Percentiles rank a stretch among this genome's conserved stretches.
phyloP scores from a whole-genome alignment of 2,888 invertebrate species.

The Pterostichus madidus region DNA sequence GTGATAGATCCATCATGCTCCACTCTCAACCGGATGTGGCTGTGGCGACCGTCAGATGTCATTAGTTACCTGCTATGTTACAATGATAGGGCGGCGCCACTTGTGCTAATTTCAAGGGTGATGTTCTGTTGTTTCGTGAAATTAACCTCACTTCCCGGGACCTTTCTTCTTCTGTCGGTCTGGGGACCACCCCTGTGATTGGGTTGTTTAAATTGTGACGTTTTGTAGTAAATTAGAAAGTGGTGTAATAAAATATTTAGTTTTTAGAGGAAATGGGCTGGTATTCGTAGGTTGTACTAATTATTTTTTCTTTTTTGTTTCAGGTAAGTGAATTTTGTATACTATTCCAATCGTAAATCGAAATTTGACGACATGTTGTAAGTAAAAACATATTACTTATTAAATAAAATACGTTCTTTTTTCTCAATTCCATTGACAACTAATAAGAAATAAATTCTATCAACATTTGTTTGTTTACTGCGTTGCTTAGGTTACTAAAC shows the following conservation, averaged over 20 bases:
- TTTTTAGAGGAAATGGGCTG: background rate
- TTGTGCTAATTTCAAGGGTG: slow-evolving; percentile 73
- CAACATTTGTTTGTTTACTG: no score
- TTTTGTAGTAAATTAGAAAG: slow-evolving; percentile 36
- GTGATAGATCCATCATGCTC: slow-evolving; percentile 72
- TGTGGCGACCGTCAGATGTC: slow-evolving; percentile 72
- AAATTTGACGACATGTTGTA: background rate
- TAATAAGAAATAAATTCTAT: no score
- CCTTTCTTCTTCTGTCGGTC: slow-evolving; percentile 31
- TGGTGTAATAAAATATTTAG: background rate
- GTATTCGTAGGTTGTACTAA: slow-evolving; percentile 27
- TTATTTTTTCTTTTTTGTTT: slow-evolving; percentile 34
- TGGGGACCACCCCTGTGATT: slow-evolving; percentile 47
- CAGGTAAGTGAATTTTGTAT: slow-evolving; percentile 40
- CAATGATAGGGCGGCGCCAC: slow-evolving; percentile 72
- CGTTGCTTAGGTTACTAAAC: no score
- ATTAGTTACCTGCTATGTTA: slow-evolving; percentile 72
- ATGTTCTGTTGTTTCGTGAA: slow-evolving; percentile 67
- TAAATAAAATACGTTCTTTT: background rate
- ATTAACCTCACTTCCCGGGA: slow-evolving; percentile 15
- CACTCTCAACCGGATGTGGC: slow-evolving; percentile 72
- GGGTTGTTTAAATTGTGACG: slow-evolving; percentile 14
- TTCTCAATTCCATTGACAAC: background rate
- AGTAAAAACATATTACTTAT: slow-evolving; percentile 7
- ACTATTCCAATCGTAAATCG: background rate